Conservation (phyloP, 1,140 invertebrate species). For the Ceratitis capitata region DNA sequence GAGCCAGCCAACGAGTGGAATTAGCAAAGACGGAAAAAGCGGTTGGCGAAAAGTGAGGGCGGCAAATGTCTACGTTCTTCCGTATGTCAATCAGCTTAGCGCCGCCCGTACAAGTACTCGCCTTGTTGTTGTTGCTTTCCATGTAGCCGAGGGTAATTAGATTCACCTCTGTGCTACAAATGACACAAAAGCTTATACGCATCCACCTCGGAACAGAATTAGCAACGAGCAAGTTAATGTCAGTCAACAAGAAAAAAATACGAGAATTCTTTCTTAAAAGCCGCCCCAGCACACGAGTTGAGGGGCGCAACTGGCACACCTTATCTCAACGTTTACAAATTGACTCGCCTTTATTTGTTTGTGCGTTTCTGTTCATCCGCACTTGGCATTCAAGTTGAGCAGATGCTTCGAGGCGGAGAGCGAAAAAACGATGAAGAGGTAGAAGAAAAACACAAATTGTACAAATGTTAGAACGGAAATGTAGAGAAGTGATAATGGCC, state of each 20-base stretch:
- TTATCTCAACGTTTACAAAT: background rate
- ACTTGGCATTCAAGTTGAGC: background rate
- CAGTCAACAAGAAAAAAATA: background rate
- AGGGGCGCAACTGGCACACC: background rate
- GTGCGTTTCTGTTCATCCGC: too few species aligned
- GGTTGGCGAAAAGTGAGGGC: too few species aligned
- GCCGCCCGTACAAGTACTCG: background rate
- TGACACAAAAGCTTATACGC: background rate
- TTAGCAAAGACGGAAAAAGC: too few species aligned
- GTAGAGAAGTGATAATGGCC: constrained; percentile 8
- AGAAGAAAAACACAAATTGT: background rate
- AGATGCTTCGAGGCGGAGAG: background rate
- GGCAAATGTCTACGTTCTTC: too few species aligned
- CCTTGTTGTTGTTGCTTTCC: background rate
- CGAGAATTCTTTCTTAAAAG: background rate
- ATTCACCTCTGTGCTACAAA: background rate
- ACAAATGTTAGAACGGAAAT: background rate
- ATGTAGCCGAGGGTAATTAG: background rate
- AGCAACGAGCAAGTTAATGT: background rate
- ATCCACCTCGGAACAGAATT: background rate
- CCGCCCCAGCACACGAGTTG: background rate
- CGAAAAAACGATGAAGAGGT: background rate
- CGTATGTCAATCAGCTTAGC: constrained; percentile 12
- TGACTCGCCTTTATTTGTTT: background rate
- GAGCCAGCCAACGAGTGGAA: background rate